Conservation (phyloP, 2,113 vertebrate species). For the Daphoenositta chrysoptera region DNA sequence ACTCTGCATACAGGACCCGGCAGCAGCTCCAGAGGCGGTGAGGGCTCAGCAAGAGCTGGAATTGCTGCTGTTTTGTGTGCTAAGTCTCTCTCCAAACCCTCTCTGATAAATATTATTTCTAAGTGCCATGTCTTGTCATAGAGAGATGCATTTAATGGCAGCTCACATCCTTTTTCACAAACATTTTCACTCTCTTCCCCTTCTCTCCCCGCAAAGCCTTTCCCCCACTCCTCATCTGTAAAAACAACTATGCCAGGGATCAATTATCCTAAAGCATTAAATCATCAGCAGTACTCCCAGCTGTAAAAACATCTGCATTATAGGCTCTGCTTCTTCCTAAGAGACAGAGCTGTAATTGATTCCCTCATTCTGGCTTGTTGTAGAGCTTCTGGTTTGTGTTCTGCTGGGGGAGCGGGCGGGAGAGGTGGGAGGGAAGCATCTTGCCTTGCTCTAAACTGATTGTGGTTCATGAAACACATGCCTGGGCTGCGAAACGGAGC, state of each 20-base stretch:
- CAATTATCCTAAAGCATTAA: slow-evolving; percentile 35
- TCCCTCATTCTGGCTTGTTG: background rate
- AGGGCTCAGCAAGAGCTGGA: background rate
- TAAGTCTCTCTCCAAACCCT: background rate
- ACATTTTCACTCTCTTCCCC: background rate
- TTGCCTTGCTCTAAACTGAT: slow-evolving; percentile 4
- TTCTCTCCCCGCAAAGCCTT: background rate
- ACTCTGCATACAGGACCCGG: background rate
- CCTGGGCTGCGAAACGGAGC: background rate
- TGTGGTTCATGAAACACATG: background rate
- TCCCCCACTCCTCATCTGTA: background rate
- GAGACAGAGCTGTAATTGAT: slow-evolving; percentile 28
- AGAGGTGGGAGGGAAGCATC: background rate
- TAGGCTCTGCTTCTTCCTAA: background rate
- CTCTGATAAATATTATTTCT: background rate
- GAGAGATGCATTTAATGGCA: background rate
- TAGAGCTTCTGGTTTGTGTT: slow-evolving; percentile 55
- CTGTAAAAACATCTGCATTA: slow-evolving; percentile 64
- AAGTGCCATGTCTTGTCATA: background rate
- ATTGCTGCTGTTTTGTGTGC: background rate
- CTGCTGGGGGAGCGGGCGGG: background rate
- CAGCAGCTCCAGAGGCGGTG: background rate
- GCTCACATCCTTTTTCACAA: background rate
- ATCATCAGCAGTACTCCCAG: slow-evolving; percentile 14
- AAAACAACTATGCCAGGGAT: background rate